Evolutionary conservation across 2,797 vertebrate species (phyloP).

Genomic region (Intellagama lesueurii): DNA sequence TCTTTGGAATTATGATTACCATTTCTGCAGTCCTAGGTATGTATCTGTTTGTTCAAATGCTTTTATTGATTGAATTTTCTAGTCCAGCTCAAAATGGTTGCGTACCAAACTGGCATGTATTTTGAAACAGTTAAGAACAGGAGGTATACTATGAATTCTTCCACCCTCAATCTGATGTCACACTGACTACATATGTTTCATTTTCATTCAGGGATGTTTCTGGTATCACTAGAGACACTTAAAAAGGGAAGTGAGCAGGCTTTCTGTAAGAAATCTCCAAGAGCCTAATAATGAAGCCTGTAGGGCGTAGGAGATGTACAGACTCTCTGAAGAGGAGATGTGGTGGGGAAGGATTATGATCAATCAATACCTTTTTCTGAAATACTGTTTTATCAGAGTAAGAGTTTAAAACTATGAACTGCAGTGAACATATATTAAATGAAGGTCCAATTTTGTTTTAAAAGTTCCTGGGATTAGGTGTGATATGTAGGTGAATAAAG

Average conservation of each 20-base stretch:
- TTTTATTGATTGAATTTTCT: background rate
- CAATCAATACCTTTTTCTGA: background rate
- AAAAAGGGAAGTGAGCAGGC: too few relatives aligned
- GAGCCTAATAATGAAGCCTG: background rate
- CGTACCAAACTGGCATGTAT: background rate
- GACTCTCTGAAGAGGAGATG: background rate
- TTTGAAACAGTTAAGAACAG: background rate
- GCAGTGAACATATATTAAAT: too few relatives aligned
- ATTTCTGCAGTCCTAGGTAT: constrained; percentile 91
- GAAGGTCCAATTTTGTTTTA: too few relatives aligned
- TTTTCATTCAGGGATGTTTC: too few relatives aligned
- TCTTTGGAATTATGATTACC: constrained; percentile 95
- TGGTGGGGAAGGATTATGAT: background rate
- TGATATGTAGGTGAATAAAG: background rate
- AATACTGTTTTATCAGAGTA: background rate
- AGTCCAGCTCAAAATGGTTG: background rate
- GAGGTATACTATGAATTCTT: background rate
- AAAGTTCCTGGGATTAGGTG: background rate
- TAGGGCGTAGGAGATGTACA: background rate
- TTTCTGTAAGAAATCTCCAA: background rate
- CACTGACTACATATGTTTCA: background rate
- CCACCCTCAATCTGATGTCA: background rate
- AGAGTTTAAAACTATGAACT: background rate
- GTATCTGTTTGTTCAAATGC: constrained; percentile 45
- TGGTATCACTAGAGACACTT: too few relatives aligned